Evolutionary conservation across 1,140 invertebrate species (phyloP).

Genomic region (Archegozetes longisetosus): DNA sequence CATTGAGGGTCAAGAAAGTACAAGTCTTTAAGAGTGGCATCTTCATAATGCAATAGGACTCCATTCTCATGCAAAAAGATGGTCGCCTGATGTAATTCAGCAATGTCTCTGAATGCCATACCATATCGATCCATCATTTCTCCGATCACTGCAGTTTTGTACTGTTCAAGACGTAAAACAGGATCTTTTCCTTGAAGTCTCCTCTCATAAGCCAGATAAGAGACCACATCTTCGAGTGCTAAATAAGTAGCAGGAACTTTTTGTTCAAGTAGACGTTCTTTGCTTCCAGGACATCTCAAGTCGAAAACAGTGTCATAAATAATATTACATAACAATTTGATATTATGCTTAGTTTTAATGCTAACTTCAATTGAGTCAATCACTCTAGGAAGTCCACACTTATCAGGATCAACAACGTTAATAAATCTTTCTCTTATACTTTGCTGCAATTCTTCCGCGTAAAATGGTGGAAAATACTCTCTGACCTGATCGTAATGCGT

Average conservation of each 20-base stretch:
- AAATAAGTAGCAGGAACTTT: conserved; percentile 90
- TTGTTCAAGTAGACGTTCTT: conserved; percentile 78
- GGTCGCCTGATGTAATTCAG: conserved; percentile 85
- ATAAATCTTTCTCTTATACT: conserved; percentile 77
- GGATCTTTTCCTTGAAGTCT: conserved; percentile 45
- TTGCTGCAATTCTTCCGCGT: conserved; percentile 68
- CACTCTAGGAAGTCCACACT: conserved; percentile 80
- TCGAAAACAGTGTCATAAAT: conserved; percentile 89
- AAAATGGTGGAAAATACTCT: conserved; percentile 47
- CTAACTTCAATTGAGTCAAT: conserved; percentile 79
- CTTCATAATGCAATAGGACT: conserved; percentile 92
- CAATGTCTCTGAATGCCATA: conserved; percentile 61
- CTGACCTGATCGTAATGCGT: conserved; percentile 82
- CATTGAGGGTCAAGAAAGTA: conserved; percentile 95
- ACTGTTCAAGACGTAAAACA: conserved; percentile 70
- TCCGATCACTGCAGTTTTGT: conserved; percentile 46
- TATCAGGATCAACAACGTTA: conserved; percentile 83
- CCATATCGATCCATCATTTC: conserved; percentile 48
- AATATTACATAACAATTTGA: conserved; percentile 73
- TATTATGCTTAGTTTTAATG: conserved; percentile 75
- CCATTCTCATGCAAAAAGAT: conserved; percentile 95
- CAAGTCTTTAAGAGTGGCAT: conserved; percentile 81
- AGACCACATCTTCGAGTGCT: conserved; percentile 77
- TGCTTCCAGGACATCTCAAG: conserved; percentile 63
- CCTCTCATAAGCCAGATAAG: conserved; percentile 53